Percentiles rank a stretch among this genome's conserved stretches.
Evolutionary conservation across 2,113 vertebrate genomes (phyloP).

Genomic region (Garra rufa): DNA sequence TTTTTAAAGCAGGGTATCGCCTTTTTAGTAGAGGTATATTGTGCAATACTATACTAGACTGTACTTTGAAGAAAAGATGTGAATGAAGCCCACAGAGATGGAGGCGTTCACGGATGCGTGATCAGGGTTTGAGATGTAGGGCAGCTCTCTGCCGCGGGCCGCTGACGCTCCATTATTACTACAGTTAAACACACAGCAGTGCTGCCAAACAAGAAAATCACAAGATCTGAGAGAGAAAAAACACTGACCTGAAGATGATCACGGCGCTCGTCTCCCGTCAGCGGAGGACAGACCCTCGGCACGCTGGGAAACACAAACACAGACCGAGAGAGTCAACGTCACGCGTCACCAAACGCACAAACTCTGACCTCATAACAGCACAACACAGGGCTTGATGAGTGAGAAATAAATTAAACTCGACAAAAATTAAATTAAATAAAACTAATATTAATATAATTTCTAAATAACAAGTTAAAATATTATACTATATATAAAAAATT

Average conservation of each 20-base stretch:
- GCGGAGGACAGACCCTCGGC: conserved; percentile 51
- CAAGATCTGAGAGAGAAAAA: not conserved
- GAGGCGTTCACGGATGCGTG: not conserved
- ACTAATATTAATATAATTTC: no score
- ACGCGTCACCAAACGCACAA: not conserved
- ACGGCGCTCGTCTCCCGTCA: not conserved
- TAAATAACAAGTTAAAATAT: no score
- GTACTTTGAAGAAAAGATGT: no score
- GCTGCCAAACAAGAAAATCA: not conserved
- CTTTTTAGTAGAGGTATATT: no score
- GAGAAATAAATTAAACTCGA: no score
- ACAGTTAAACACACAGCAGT: not conserved
- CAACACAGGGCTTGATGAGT: no score
- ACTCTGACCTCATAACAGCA: not conserved
- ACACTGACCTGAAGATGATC: conserved; percentile 23
- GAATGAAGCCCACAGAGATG: not conserved
- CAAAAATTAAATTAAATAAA: no score
- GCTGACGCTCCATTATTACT: no score
- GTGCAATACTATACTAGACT: no score
- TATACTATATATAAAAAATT: no score
- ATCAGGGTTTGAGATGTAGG: conserved; percentile 63
- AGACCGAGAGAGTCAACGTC: not conserved
- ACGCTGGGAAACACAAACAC: conserved; percentile 30
- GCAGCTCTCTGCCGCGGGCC: conserved; percentile 67
- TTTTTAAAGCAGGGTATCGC: no score